A percentile compares a stretch with the other conserved stretches of the same genome.
Evolutionary conservation across 1,140 invertebrate species (phyloP).

Genomic region (Teleogryllus occipitalis): DNA sequence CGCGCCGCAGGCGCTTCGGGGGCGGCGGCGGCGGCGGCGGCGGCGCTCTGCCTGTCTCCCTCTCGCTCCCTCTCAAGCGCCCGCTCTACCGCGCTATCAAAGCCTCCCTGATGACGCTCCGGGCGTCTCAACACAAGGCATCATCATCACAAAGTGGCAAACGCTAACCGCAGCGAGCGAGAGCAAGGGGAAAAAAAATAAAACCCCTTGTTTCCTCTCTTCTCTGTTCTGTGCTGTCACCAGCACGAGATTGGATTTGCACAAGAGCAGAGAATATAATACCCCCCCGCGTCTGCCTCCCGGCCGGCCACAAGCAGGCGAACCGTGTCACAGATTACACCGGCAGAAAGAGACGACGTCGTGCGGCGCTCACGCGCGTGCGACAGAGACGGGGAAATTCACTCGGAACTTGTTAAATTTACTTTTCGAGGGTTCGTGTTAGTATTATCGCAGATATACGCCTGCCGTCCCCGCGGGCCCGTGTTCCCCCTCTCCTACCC

Average conservation of each 20-base stretch:
- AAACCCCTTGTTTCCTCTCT: neutral
- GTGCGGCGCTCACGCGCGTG: too few relatives aligned
- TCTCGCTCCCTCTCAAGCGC: neutral
- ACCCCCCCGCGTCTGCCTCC: neutral
- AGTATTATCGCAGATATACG: neutral
- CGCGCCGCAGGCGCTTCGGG: too few relatives aligned
- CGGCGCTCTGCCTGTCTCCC: too few relatives aligned
- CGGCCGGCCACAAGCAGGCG: neutral
- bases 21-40: too few relatives aligned
- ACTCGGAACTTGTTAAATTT: conserved; percentile 5
- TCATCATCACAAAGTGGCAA: conserved; percentile 1
- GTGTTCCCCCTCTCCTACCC: neutral
- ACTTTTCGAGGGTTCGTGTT: neutral
- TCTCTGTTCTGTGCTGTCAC: conserved; percentile 2
- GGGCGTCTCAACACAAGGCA: neutral
- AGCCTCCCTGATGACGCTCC: neutral
- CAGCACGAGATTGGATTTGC: conserved; percentile 3
- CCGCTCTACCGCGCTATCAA: neutral
- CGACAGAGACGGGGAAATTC: neutral
- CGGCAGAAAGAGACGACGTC: neutral
- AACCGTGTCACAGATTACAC: neutral
- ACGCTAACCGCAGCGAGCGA: neutral
- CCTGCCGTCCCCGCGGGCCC: too few relatives aligned
- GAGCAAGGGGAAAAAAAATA: neutral
- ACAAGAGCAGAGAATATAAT: conserved; percentile 1